phyloP scores from a whole-genome alignment of 1,140 invertebrate genomes.

The Hyposmocoma kahamanoa region DNA sequence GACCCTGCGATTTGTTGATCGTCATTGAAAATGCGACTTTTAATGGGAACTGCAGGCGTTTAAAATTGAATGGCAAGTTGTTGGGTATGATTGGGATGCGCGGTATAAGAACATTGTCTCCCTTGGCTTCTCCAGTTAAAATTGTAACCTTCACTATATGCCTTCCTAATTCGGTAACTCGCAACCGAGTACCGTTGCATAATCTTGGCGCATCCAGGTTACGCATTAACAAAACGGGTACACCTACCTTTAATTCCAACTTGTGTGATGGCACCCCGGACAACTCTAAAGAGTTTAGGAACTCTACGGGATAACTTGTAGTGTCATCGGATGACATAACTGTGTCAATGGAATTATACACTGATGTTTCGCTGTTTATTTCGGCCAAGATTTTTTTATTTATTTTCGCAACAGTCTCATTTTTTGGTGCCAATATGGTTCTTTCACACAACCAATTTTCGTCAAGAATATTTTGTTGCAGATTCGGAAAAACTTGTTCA shows the following conservation, averaged over 20 bases:
- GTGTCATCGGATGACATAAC: conserved; percentile 24
- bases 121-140: conserved; percentile 32
- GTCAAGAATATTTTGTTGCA: conserved; percentile 17
- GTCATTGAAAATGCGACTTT: conserved; percentile 70
- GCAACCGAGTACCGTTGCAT: conserved; percentile 21
- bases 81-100: conserved; percentile 47
- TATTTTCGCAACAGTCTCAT: conserved; percentile 19
- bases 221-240: conserved; percentile 19
- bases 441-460: conserved; percentile 32
- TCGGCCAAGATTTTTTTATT: conserved; percentile 26
- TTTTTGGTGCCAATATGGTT: conserved; percentile 26
- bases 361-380: conserved; percentile 19
- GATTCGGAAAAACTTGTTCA: conserved; percentile 19
- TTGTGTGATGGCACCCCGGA: conserved; percentile 25
- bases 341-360: conserved; percentile 26
- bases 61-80: conserved; percentile 56
- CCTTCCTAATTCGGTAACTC: conserved; percentile 13
- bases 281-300: conserved; percentile 28
- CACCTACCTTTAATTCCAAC: conserved; percentile 20
- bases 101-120: conserved; percentile 43
- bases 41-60: conserved; percentile 71
- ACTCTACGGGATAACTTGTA: conserved; percentile 24
- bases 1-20: conserved; percentile 75
- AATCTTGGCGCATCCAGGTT: conserved; percentile 20
- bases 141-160: conserved; percentile 57